Base-by-base conservation (phyloP, 2,113 vertebrate species). In the Chaetodon trifascialis region DNA sequence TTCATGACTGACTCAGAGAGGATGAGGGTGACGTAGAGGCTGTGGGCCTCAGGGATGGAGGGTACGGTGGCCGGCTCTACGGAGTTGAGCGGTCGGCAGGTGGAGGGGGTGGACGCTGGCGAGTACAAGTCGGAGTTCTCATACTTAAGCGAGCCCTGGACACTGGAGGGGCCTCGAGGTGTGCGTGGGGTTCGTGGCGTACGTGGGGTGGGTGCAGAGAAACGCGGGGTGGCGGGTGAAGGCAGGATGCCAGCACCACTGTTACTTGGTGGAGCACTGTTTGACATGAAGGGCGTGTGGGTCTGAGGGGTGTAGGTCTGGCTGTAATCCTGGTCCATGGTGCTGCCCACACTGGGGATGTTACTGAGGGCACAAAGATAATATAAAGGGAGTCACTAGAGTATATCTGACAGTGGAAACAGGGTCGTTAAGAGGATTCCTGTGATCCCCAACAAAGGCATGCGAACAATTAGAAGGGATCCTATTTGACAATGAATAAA, bases 1-100 rank as follows among this genome's bases (percentile, higher is more conserved):
- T 99, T 99, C 97, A 98, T 97, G 86, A 98, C 97, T 0, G 98
- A 99, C 91, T 99, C 98, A 0, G 98, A 99, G 81, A 99, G 97
- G 92, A 99, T 99, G 93, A 99, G 97, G 73, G 97, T 99, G 71
- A 99, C 98, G 4, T 99, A 99, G 54, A 99, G 97, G 94, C 98
- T 99, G 94, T 99, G 98, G 21, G 98, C 98, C 94, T 99, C 98
- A 0, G 98, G 98, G 87, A 99, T 96, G 59, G 97, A 97, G 72
- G 98, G 97, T 52, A 99, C 97, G 0, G 98, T 99, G 34, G 97
- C 97, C 0, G 98, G 98, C 80, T 99, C 98, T 54, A 99, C 98
- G 0, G 98, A 99, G 92, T 98, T 99, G 12, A 99, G 95, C 0
- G 98, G 98, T 77, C 98, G 94, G 69, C 98, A 99, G 0, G 98